Percentiles rank a stretch among this genome's conserved stretches.
Conservation (phyloP, 2,113 vertebrate genomes). For the Takifugu flavidus region DNA sequence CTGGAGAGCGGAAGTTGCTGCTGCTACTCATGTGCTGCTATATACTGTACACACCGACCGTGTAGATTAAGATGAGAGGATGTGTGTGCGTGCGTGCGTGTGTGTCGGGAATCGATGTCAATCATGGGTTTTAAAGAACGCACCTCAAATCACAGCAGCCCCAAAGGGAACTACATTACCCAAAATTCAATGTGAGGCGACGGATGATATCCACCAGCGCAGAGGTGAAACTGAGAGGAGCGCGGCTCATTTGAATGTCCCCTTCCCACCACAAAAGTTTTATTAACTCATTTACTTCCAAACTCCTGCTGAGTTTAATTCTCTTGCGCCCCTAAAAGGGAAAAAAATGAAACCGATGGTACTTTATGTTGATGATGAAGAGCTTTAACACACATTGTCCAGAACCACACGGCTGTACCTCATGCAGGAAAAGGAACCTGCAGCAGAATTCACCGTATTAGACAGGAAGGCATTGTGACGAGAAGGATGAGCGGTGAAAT, state of each 20-base stretch:
- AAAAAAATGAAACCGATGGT: conserved; percentile 31
- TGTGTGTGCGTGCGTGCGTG: conserved; percentile 13
- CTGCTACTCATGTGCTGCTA: conserved; percentile 22
- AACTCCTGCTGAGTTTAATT: conserved; percentile 25
- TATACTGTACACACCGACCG: conserved; percentile 9
- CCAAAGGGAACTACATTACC: conserved; percentile 59
- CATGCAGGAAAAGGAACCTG: conserved; percentile 38
- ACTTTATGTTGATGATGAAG: conserved; percentile 73
- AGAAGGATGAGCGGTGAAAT: conserved; percentile 24
- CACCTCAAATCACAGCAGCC: conserved; percentile 63
- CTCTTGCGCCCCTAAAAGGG: conserved; percentile 36
- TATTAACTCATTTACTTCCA: conserved; percentile 4
- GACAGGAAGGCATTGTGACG: conserved; percentile 47
- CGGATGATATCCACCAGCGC: neutral
- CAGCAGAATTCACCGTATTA: conserved; percentile 49
- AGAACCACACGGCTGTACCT: conserved; percentile 47
- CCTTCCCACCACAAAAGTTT: neutral
- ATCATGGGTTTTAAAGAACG: conserved; percentile 20
- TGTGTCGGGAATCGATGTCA: conserved; percentile 14
- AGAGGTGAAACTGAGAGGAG: conserved; percentile 49
- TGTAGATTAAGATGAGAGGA: conserved; percentile 10
- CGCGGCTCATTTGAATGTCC: conserved; percentile 33
- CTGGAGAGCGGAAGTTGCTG: conserved; percentile 32
- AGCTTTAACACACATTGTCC: conserved; percentile 74
- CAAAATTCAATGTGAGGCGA: conserved; percentile 52